Conservation (phyloP, 2,797 vertebrate genomes). For the Danio jaintianensis region DNA sequence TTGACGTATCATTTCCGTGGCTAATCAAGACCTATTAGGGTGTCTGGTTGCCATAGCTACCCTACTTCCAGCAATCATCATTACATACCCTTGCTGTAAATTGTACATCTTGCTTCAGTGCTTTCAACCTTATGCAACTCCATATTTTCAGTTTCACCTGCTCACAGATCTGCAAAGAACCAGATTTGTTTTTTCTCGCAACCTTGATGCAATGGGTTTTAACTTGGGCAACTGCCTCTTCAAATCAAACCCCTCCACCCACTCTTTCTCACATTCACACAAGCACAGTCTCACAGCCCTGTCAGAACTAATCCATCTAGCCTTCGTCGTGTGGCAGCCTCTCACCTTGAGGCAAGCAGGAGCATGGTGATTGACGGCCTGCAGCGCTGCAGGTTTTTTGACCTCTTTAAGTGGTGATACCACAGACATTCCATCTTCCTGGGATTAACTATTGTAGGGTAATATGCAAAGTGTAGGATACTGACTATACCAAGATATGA, state of each 20-base stretch:
- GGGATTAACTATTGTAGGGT: conserved; percentile 56
- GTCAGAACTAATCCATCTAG: conserved; percentile 68
- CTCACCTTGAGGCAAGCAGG: conserved; percentile 75
- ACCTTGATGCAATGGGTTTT: conserved; percentile 13
- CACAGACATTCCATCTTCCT: conserved; percentile 62
- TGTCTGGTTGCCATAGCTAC: conserved; percentile 47
- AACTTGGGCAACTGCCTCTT: conserved; percentile 37
- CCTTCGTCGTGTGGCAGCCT: conserved; percentile 65
- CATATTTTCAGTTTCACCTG: conserved; percentile 28
- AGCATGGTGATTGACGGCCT: conserved; percentile 76
- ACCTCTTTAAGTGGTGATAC: conserved; percentile 72
- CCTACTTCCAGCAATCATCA: conserved; percentile 32
- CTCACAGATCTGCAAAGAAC: not conserved
- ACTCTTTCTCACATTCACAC: conserved; percentile 42
- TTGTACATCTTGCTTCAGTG: conserved; percentile 8
- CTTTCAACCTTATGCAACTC: not conserved
- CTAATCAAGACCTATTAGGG: conserved; percentile 48
- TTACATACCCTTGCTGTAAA: conserved; percentile 31
- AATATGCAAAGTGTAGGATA: conserved; percentile 40
- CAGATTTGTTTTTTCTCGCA: not conserved
- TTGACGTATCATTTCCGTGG: conserved; percentile 34
- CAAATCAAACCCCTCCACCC: conserved; percentile 25
- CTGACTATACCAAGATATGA: conserved; percentile 12
- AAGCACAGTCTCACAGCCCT: conserved; percentile 59
- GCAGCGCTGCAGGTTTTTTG: conserved; percentile 67